These are phyloP conservation scores for Bombus turneri DNA, from an alignment of 1,140 invertebrate genomes.

Conservation along the genomic window DNA sequence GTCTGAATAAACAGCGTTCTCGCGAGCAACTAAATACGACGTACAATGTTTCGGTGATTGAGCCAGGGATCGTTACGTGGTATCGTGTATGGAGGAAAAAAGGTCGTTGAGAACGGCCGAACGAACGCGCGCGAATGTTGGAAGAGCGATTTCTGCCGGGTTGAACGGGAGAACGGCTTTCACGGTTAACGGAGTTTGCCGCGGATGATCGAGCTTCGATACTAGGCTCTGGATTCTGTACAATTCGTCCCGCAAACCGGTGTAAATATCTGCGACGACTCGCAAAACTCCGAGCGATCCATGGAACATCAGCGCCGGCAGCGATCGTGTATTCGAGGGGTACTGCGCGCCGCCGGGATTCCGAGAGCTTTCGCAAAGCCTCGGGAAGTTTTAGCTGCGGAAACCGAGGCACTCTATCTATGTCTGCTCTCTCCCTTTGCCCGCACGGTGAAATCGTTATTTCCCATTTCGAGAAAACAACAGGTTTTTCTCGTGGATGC, in stretches of 20 bases:
- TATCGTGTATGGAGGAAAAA: too few relatives aligned
- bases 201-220: conserved; percentile 35
- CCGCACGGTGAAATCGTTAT: background rate
- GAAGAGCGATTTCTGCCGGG: too few relatives aligned
- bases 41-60: too few relatives aligned
- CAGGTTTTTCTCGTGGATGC: too few relatives aligned
- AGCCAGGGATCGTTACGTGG: too few relatives aligned
- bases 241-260: conserved; percentile 45
- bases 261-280: conserved; percentile 31
- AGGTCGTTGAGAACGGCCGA: too few relatives aligned
- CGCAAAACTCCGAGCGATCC: conserved; percentile 34
- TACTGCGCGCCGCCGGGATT: conserved; percentile 1
- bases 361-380: conserved; percentile 32
- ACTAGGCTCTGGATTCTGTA: conserved; percentile 28
- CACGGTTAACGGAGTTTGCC: background rate
- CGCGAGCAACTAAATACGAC: too few relatives aligned
- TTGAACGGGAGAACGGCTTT: background rate
- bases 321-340: conserved; percentile 16
- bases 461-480: background rate
- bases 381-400: background rate
- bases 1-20: too few relatives aligned
- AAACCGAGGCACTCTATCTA: conserved; percentile 17
- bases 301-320: conserved; percentile 1
- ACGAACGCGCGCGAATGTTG: too few relatives aligned
- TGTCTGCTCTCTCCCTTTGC: too few relatives aligned